These are phyloP conservation scores for Ypsolopha scabrella DNA, from an alignment of 2,888 invertebrate genomes.

Conservation along the genomic window DNA sequence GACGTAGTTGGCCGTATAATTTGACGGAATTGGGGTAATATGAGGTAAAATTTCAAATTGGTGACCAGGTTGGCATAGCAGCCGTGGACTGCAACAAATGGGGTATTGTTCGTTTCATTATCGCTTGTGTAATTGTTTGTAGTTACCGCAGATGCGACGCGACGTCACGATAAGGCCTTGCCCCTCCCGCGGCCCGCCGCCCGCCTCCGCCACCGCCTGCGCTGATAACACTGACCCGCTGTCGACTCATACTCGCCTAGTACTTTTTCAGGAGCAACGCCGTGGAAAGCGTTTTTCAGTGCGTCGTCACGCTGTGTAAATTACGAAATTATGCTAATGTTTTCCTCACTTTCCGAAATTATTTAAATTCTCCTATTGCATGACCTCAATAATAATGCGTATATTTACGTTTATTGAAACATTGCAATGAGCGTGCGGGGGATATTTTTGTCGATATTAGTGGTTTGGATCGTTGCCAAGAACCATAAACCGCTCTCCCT, in stretches of 20 bases:
- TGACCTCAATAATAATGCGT: slow-evolving; percentile 11
- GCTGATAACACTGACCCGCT: slow-evolving; percentile 52
- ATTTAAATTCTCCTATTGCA: background rate
- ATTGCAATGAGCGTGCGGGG: slow-evolving; percentile 9
- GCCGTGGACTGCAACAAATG: background rate
- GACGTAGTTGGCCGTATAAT: too few species aligned
- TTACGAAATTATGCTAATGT: background rate
- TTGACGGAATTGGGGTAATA: too few species aligned
- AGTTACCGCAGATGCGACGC: slow-evolving; percentile 28
- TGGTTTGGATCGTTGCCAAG: slow-evolving; percentile 18
- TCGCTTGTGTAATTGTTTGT: slow-evolving; percentile 23
- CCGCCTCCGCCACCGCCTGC: slow-evolving; percentile 22
- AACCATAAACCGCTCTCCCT: slow-evolving; percentile 6
- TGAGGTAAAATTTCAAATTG: slow-evolving; percentile 27
- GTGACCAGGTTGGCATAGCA: slow-evolving; percentile 28
- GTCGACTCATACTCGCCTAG: slow-evolving; percentile 52
- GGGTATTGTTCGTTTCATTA: slow-evolving; percentile 24
- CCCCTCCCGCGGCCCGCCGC: slow-evolving; percentile 14
- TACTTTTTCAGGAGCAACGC: slow-evolving; percentile 52
- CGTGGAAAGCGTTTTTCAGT: slow-evolving; percentile 45
- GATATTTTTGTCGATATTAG: slow-evolving; percentile 15
- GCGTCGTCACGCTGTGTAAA: slow-evolving; percentile 20
- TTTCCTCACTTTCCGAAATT: background rate
- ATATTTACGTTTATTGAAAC: background rate
- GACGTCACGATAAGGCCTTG: slow-evolving; percentile 37